Conservation (phyloP, 2,888 invertebrate genomes). For the Drosophila austrosaltans region DNA sequence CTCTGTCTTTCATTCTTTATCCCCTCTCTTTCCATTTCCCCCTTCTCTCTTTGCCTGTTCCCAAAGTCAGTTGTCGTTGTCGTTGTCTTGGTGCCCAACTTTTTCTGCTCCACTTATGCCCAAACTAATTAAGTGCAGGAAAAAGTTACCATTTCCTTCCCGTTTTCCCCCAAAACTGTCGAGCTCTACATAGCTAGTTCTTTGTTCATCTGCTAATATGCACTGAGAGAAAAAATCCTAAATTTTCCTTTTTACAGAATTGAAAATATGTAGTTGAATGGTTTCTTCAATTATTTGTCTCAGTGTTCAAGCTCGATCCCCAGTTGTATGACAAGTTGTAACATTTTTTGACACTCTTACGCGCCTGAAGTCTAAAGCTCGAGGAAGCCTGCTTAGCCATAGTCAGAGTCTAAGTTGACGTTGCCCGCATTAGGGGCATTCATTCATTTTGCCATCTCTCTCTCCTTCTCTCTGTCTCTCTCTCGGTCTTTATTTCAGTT, state of each 20-base stretch:
- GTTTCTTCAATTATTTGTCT: not conserved
- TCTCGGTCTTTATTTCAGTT: constrained; percentile 30
- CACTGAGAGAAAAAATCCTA: not conserved
- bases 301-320: constrained; percentile 19
- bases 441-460: constrained; percentile 21
- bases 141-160: constrained; percentile 77
- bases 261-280: not conserved
- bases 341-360: constrained; percentile 58
- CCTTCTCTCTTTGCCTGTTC: not conserved
- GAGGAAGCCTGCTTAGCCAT: constrained; percentile 40
- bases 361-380: not conserved
- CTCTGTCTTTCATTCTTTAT: not conserved
- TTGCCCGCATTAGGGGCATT: constrained; percentile 49
- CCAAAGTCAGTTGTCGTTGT: constrained; percentile 2
- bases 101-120: constrained; percentile 80
- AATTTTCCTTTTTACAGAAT: not conserved
- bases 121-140: constrained; percentile 80
- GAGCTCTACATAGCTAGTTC: constrained; percentile 21
- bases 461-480: not conserved
- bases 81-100: constrained; percentile 57
- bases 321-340: constrained; percentile 67
- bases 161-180: constrained; percentile 55
- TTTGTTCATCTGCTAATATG: constrained; percentile 38
- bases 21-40: not conserved
- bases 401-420: constrained; percentile 16